Base-by-base conservation (phyloP, 2,888 invertebrate genomes). In the Parelbella ahira region DNA sequence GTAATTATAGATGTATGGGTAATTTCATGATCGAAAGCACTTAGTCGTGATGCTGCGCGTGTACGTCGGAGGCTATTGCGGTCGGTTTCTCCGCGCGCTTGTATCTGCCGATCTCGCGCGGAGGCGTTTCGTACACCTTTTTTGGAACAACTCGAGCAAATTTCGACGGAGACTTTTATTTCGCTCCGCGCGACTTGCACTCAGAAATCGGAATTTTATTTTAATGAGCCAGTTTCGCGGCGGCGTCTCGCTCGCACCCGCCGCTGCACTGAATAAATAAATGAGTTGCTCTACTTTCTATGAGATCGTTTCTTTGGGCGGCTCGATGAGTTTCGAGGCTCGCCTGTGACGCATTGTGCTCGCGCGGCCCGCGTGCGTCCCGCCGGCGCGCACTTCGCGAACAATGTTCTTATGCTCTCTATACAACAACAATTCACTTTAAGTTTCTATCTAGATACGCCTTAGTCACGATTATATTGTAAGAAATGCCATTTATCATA, bases 131-230 rank as follows among this genome's bases (percentile, higher is more conserved):
- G 69, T 67, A 63, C 66, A 62, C 83, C 83, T 82, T 84, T 83
- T 86, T 83, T 83, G 84, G 83, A 75, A 73, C 84, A 86, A 84
- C 79, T 83, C 84, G 84, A 84, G 86, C 86, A 86, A 86, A 84
- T 76, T 86, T 86, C 69, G 72, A 71, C 64, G 78, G 71, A 74
- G 80, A 81, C 72, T 81, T 86, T 84, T 83, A 84, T 82, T 79
- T 79, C 57, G 61, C 71, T 74, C 67, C 71, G 75, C 73, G 75
- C 78, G 67, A 69, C 72, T 68, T 82, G 81, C 79, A 83, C 82
- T 86, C 81, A 60, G 76, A 81, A 77, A 80, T 82, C 74, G 60
- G 69, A 75, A 78, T 86, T 86, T 86, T 84, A 84, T 87, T 86
- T 86, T 86, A 87, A 87, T 86, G 84, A 84, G 82, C 78, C 73